Conservation (phyloP, 2,113 vertebrate species). For the Oncorhynchus nerka region DNA sequence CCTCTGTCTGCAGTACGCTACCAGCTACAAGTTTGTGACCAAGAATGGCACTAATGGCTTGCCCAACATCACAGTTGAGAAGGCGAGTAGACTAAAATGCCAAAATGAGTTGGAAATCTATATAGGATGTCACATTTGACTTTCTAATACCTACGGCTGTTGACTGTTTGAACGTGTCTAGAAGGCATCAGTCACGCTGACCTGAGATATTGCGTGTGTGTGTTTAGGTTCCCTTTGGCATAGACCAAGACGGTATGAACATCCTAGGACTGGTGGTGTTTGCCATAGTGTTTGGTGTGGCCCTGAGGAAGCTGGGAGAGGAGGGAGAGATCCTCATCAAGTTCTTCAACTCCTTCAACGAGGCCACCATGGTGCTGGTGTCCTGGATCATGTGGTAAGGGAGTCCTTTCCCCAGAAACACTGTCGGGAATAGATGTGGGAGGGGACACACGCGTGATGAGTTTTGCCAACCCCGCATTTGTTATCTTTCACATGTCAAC, state of each 20-base stretch:
- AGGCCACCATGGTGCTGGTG: slow-evolving; percentile 91
- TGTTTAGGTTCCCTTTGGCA: slow-evolving; percentile 67
- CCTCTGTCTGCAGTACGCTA: slow-evolving; percentile 68
- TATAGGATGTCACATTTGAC: not conserved
- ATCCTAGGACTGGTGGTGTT: slow-evolving; percentile 90
- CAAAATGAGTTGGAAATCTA: not conserved
- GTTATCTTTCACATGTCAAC: no score
- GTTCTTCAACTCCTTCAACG: slow-evolving; percentile 91
- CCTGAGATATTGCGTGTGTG: not conserved
- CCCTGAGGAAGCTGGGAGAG: slow-evolving; percentile 82
- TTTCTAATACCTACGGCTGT: not conserved
- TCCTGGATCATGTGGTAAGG: slow-evolving; percentile 95
- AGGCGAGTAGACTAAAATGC: slow-evolving; percentile 65
- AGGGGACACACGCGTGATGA: no score
- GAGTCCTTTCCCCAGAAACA: not conserved
- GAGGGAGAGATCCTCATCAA: slow-evolving; percentile 86
- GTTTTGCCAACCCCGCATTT: no score
- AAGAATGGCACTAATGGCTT: slow-evolving; percentile 36
- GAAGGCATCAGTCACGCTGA: not conserved
- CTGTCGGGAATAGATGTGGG: not conserved
- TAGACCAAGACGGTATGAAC: slow-evolving; percentile 84
- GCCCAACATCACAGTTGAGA: slow-evolving; percentile 47
- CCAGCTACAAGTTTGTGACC: slow-evolving; percentile 63
- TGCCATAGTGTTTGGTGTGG: slow-evolving; percentile 85
- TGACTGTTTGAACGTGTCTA: not conserved